Conservation (phyloP, 2,888 invertebrate species). For the Spisula solida region DNA sequence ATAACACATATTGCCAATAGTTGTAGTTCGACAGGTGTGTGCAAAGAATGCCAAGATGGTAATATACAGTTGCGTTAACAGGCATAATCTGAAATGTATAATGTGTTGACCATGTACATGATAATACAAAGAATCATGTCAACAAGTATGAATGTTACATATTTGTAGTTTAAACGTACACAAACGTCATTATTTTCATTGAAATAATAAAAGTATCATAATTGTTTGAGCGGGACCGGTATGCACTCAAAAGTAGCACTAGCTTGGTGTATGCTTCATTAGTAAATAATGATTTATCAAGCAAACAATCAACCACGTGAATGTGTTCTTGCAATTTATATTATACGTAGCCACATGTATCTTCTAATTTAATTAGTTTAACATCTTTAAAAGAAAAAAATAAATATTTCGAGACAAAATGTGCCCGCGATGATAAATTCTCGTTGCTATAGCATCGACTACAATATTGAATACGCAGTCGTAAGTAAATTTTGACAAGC, state of each 20-base stretch:
- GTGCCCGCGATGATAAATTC: not conserved
- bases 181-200: not conserved
- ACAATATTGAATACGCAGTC: not conserved
- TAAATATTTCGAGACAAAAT: not conserved
- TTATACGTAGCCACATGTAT: not conserved
- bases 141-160: too few species aligned
- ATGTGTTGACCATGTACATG: too few species aligned
- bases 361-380: not conserved
- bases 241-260: not conserved
- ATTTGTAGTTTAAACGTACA: too few species aligned
- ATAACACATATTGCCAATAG: too few species aligned
- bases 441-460: not conserved
- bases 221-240: not conserved
- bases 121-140: too few species aligned
- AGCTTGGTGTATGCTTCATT: not conserved
- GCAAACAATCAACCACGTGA: not conserved
- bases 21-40: too few species aligned
- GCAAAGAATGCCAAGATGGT: too few species aligned
- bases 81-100: too few species aligned
- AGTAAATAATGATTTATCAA: not conserved
- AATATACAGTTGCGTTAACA: too few species aligned
- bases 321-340: not conserved
- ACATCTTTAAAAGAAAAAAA: not conserved
- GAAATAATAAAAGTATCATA: not conserved
- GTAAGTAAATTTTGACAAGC: not conserved